These are phyloP conservation scores for Cephus rjabovi DNA, from an alignment of 2,888 invertebrate genomes.

Conservation along the genomic window DNA sequence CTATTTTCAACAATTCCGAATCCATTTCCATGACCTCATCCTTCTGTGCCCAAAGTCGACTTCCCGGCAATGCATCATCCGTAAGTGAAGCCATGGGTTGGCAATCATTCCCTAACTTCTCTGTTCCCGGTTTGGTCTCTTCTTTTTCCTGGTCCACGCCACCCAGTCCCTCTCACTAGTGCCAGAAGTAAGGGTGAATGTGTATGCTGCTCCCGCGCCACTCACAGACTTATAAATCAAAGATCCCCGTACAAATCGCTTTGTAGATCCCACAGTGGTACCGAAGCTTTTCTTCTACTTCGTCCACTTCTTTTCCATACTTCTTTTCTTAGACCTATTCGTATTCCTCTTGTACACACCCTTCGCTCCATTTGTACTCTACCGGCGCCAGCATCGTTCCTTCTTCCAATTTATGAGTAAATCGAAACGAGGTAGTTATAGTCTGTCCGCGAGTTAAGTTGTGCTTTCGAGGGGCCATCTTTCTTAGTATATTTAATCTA, in stretches of 20 bases:
- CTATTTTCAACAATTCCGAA: constrained; percentile 52
- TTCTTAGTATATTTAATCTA: background rate
- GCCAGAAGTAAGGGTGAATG: constrained; percentile 15
- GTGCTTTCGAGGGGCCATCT: background rate
- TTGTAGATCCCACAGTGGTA: constrained; percentile 42
- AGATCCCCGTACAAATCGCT: constrained; percentile 52
- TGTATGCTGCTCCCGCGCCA: constrained; percentile 14
- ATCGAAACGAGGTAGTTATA: background rate
- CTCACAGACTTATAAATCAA: constrained; percentile 59
- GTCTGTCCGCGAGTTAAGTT: background rate
- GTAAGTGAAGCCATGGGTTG: constrained; percentile 47
- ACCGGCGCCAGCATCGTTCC: background rate
- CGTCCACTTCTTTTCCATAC: background rate
- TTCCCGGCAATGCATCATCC: constrained; percentile 54
- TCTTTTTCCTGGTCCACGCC: background rate
- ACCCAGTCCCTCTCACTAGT: background rate
- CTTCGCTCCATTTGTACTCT: background rate
- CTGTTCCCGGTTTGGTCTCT: constrained; percentile 18
- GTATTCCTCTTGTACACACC: background rate
- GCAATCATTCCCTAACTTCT: constrained; percentile 41
- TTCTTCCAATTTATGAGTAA: background rate
- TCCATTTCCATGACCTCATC: constrained; percentile 52
- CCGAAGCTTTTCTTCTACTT: background rate
- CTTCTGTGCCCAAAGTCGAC: constrained; percentile 55
- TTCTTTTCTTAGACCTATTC: background rate